Evolutionary conservation across 2,888 invertebrate species (phyloP).

Genomic region (Caenorhabditis japonica): DNA sequence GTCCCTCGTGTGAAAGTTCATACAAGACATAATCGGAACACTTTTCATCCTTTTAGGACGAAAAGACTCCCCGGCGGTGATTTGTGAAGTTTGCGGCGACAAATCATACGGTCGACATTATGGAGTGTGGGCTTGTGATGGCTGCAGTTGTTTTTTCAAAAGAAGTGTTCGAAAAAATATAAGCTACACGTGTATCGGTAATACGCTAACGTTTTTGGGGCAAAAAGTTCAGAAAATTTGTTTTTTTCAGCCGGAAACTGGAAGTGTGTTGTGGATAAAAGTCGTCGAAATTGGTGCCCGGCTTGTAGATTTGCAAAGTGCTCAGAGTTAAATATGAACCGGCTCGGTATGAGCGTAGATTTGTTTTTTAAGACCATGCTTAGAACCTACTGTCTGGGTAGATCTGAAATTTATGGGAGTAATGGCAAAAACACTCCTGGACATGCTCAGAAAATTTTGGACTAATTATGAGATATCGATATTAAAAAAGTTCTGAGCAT

Average conservation of each 20-base stretch:
- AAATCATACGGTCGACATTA: conserved; percentile 84
- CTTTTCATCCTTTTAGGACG: conserved; percentile 29
- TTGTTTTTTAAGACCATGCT: no score
- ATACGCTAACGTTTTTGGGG: not conserved
- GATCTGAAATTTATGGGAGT: no score
- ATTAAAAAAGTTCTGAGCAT: no score
- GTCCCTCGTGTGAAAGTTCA: no score
- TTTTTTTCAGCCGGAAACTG: conserved; percentile 82
- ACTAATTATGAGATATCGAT: no score
- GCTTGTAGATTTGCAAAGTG: conserved; percentile 87
- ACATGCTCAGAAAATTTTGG: no score
- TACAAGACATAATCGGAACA: conserved; percentile 83
- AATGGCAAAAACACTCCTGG: no score
- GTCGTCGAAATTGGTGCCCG: conserved; percentile 89
- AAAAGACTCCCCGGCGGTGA: conserved; percentile 39
- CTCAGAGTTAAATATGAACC: conserved; percentile 86
- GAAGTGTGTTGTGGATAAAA: conserved; percentile 86
- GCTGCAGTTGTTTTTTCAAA: conserved; percentile 91
- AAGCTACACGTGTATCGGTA: conserved; percentile 59
- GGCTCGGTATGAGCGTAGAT: conserved; percentile 81
- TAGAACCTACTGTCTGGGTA: no score
- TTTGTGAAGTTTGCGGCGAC: conserved; percentile 87
- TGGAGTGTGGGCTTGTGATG: conserved; percentile 86
- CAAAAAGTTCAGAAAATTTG: not conserved
- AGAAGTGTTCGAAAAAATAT: conserved; percentile 80